Base-by-base conservation (phyloP, 2,797 vertebrate genomes). In the Nyctalus aviator region DNA sequence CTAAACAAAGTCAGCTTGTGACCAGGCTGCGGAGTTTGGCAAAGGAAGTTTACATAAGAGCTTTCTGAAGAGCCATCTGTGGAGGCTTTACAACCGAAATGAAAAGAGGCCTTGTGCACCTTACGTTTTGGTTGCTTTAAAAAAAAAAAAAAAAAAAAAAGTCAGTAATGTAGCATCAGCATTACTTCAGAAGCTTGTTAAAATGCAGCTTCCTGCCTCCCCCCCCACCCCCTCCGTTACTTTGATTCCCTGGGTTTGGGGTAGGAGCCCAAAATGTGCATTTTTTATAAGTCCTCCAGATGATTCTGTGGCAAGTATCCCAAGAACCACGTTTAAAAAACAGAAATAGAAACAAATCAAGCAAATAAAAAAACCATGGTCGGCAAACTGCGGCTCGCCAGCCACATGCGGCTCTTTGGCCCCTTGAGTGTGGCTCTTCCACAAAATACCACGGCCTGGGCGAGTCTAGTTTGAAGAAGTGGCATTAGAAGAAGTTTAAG, bases 1-100 rank as follows among this genome's bases (percentile, higher is more conserved):
- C 59, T 50, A n/a, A 84, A 95, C 92, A 96, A 83, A 93, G 87
- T 96, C 82, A 96, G 41, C 98, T 97, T 97, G 95, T 98, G 98
- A 98, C 94, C 87, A 8, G 93, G 93, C 79, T 88, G 0, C 25
- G 27, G 92, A 32, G 48, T 44, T 92, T 57, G 55, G 59, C 53
- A 84, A 57, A 94, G 95, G 94, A 96, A 93, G 90, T 91, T 93
- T 71, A 75, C 30, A 18, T 12, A 84, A 91, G 62, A 84, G 30
- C 27, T 18, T 82, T 96, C 91, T 84, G 79, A 89, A 78, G 78
- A 87, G 73, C 10, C 1, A 18, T 87, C 53, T 90, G 50, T 85
- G 55, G 73, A 92, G 46, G 41, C 27, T 69, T 71, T 90, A 57
- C 73, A 62, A 41, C 15, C n/a, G 9, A 76, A 55, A 71, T 81